These are phyloP conservation scores for Macaria liturata DNA, from an alignment of 2,888 invertebrate species.

Conservation along the genomic window DNA sequence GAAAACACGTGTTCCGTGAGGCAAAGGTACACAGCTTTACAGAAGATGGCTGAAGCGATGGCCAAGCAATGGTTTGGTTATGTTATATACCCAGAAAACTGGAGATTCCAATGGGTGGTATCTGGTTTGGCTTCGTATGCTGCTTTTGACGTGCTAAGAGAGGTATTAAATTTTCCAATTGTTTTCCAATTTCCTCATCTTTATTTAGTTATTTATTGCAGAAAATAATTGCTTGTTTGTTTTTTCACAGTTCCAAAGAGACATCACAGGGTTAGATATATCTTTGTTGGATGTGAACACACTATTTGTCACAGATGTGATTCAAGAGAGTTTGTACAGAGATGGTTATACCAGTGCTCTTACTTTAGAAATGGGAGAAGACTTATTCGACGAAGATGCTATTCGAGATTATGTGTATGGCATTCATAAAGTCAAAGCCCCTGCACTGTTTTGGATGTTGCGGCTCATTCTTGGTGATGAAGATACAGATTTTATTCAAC, in stretches of 20 bases:
- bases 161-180: slow-evolving; percentile 49
- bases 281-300: slow-evolving; percentile 60
- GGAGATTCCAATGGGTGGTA: slow-evolving; percentile 84
- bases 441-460: slow-evolving; percentile 63
- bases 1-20: slow-evolving; percentile 52
- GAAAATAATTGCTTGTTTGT: too few relatives aligned
- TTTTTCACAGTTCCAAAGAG: slow-evolving; percentile 50
- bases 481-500: slow-evolving; percentile 53
- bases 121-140: slow-evolving; percentile 83
- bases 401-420: slow-evolving; percentile 57
- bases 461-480: slow-evolving; percentile 48
- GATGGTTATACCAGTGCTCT: slow-evolving; percentile 51
- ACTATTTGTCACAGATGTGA: slow-evolving; percentile 64
- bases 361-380: slow-evolving; percentile 43
- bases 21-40: slow-evolving; percentile 71
- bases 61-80: slow-evolving; percentile 89
- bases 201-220: too few relatives aligned
- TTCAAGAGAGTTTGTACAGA: slow-evolving; percentile 64
- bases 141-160: slow-evolving; percentile 80
- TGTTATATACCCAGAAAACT: slow-evolving; percentile 83
- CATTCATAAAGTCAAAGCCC: slow-evolving; percentile 59
- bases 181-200: too few relatives aligned
- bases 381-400: slow-evolving; percentile 49
- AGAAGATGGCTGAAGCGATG: slow-evolving; percentile 85
- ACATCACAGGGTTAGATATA: slow-evolving; percentile 37